Base-by-base conservation (phyloP, 2,113 vertebrate genomes). In the Microcebus murinus region DNA sequence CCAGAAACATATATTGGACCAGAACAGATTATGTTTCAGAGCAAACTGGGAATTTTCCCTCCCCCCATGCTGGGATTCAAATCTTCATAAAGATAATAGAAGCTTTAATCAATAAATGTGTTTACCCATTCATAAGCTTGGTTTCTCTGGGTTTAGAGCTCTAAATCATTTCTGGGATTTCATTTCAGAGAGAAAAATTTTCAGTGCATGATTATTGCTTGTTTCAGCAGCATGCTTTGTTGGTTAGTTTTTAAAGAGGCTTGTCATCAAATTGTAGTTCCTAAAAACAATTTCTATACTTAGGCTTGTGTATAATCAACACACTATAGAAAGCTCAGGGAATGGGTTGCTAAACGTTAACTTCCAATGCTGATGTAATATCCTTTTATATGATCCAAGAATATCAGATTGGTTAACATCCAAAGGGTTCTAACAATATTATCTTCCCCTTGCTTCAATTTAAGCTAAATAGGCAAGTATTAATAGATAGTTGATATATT, bases 231-330 rank as follows among this genome's bases (percentile, higher is more conserved):
- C 18, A 55, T 79, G 20, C 48, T 80, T 74, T 90, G 70, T 88
- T 89, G 11, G 87, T 87, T 94, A 39, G 68, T 83, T 97, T 96
- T 95, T 55, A 55, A 84, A 80, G 77, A 89, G 71, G 57, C 52
- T 91, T 36, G 29, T 65, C 34, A 52, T 93, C 57, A 93, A 61
- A 4, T 74, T 84, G 14, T 65, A 18, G 39, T 67, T 84, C 92
- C 39, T 73, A 50, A 93, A 91, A 85, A 85, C 27, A 76, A 17
- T 74, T 48, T 81, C 67, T 59, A 36, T 88, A 63, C 77, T 59
- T 92, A 21, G 59, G 57, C 79, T 80, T 73, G 65, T 73, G 65
- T 92, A 7, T 73, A 91, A 36, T 36, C 15, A 55, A 23, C 57
- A 36, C n/a, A 61, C 25, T 61, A 50, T 27, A 85, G 84, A 89